These are phyloP conservation scores for Drosophila eugracilis DNA, from an alignment of 1,140 invertebrate genomes.

Conservation along the genomic window DNA sequence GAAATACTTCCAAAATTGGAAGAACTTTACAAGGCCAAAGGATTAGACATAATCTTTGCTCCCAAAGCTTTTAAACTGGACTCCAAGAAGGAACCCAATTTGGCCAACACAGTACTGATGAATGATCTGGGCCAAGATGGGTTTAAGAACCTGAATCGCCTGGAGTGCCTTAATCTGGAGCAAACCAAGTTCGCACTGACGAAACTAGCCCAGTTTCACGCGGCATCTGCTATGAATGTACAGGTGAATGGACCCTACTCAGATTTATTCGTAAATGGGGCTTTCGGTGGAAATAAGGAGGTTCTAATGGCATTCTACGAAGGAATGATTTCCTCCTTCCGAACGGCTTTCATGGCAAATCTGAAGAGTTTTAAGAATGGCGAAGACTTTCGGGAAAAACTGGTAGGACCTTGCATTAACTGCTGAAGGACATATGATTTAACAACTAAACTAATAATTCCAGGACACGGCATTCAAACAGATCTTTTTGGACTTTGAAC, in stretches of 20 bases:
- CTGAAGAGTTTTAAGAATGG: slow-evolving; percentile 53
- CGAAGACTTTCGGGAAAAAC: slow-evolving; percentile 48
- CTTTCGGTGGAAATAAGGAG: slow-evolving; percentile 25
- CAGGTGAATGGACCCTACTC: slow-evolving; percentile 51
- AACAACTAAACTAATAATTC: not conserved
- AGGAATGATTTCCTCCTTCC: slow-evolving; percentile 38
- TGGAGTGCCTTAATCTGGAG: slow-evolving; percentile 85
- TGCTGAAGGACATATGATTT: no score
- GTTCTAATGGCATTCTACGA: slow-evolving; percentile 26
- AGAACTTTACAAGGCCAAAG: slow-evolving; percentile 60
- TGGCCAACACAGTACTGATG: slow-evolving; percentile 73
- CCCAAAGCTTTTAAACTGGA: slow-evolving; percentile 55
- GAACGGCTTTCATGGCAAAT: slow-evolving; percentile 49
- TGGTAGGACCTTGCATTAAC: slow-evolving; percentile 27
- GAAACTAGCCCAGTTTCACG: slow-evolving; percentile 87
- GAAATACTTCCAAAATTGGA: slow-evolving; percentile 67
- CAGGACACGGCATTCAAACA: slow-evolving; percentile 3
- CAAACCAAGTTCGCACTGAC: slow-evolving; percentile 85
- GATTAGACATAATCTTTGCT: slow-evolving; percentile 53
- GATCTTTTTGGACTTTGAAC: slow-evolving; percentile 13
- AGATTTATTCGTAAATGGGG: slow-evolving; percentile 38
- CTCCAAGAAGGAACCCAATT: slow-evolving; percentile 40
- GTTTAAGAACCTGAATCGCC: slow-evolving; percentile 86
- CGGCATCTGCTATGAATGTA: slow-evolving; percentile 62
- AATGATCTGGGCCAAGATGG: slow-evolving; percentile 86